phyloP scores from a whole-genome alignment of 92 coral and sea anemone genomes.

The Zoanthus solanderi region DNA sequence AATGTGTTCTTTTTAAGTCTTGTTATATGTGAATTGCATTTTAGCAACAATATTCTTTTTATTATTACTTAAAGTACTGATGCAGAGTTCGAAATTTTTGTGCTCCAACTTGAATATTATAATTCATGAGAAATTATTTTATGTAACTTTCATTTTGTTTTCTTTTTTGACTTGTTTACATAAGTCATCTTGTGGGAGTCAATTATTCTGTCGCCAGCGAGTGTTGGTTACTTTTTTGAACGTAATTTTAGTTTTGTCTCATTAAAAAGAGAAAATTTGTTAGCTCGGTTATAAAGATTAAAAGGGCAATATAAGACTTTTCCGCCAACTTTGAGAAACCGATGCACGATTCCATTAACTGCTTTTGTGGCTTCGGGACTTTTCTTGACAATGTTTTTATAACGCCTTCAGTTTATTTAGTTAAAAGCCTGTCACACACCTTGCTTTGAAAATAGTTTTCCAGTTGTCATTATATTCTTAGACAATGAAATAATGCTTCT shows the following conservation, averaged over 20 bases:
- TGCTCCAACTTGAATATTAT: neutral
- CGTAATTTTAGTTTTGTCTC: neutral
- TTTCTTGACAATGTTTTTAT: conserved; percentile 9
- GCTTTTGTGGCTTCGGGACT: conserved; percentile 9
- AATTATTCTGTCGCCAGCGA: conserved; percentile 7
- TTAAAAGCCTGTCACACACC: conserved; percentile 20
- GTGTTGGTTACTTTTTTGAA: neutral
- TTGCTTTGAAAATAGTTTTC: conserved; percentile 30
- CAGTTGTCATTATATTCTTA: conserved; percentile 15
- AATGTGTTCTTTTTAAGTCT: neutral
- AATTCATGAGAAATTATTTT: neutral
- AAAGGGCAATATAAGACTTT: neutral
- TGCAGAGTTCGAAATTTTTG: neutral
- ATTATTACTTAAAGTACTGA: neutral
- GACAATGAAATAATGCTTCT: conserved; percentile 1
- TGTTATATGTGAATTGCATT: neutral
- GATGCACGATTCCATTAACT: neutral
- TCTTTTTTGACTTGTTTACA: conserved; percentile 29
- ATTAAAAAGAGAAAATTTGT: neutral
- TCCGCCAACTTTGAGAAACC: neutral
- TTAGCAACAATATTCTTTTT: conserved; percentile 3
- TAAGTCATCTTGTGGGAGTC: neutral
- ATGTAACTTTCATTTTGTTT: neutral
- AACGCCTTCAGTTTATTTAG: conserved; percentile 20
- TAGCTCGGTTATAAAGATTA: neutral